Evolutionary conservation across 2,888 invertebrate species (phyloP), one percentile per base, ranked within the genome.

Genomic region (Beris chalybata): DNA sequence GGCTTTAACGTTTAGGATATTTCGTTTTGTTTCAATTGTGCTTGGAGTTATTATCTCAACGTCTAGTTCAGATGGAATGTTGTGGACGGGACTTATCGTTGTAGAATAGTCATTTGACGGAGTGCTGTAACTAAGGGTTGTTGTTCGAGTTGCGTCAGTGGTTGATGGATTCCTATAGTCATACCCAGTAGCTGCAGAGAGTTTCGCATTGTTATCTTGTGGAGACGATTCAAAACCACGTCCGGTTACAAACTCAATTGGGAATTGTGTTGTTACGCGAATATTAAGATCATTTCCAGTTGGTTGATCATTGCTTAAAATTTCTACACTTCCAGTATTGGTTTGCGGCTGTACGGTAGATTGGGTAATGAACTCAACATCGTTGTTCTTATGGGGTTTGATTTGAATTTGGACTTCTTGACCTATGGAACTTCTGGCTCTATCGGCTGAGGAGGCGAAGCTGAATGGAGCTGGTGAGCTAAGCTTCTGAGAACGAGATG

Each of bases 391-490:
- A 9, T 38, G 38, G 5, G 38, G 38, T 4, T 38, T 38, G 38
- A 38, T 38, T 38, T 38, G 38, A 7, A 38, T 38, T 7, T 38
- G 38, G 38, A 38, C 38, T 38, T 38, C 38, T 3, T 38, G 5
- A 7, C 50, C 61, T 7, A 31, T 38, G 2, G 61, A 43, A 44
- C 50, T 50, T 31, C 50, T 44, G 12, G 61, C 52, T 12, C 52
- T 50, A 50, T 61, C 61, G 32, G 32, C 61, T 5, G 52, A 61
- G 5, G 48, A n/a, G 32, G 50, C 47, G 31, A 59, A 31, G 22
- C 32, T 61, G 29, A 61, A 61, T 12, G 61, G 61, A 32, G 61
- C 50, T 29, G 61, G 61, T 5, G 61, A 61, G 38, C 61, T 61
- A 9, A 61, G 61, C 30, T 61, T 61, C 38, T 50, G 61, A 5